These are phyloP conservation scores for Nestor notabilis DNA, from an alignment of 2,113 vertebrate genomes.

Conservation along the genomic window DNA sequence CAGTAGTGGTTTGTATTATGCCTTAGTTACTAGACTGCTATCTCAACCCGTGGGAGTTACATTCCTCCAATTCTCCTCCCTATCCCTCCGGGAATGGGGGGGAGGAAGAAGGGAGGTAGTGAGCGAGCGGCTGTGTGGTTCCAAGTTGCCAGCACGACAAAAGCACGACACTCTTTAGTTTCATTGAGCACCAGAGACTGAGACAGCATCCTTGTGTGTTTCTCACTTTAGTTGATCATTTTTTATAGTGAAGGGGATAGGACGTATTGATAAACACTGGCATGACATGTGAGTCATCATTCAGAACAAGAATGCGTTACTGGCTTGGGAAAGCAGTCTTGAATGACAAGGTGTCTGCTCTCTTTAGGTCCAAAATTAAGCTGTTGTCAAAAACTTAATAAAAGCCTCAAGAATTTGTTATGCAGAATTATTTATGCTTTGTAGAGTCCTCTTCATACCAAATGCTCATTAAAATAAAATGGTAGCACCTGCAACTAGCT, in stretches of 20 bases:
- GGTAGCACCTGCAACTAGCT: not conserved
- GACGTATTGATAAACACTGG: not conserved
- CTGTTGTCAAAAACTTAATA: not conserved
- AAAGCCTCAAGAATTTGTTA: not conserved
- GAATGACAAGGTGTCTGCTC: not conserved
- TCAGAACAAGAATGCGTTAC: not conserved
- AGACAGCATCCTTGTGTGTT: not conserved
- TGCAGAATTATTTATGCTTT: not conserved
- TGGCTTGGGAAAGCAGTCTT: not conserved
- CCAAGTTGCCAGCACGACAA: too few species aligned
- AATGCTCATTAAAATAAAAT: slow-evolving; percentile 5
- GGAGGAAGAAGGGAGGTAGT: too few species aligned
- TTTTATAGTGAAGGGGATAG: not conserved
- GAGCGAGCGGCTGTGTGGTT: too few species aligned
- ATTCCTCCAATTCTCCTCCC: too few species aligned
- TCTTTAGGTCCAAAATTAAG: not conserved
- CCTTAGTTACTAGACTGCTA: too few species aligned
- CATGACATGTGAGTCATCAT: not conserved
- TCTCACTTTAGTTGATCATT: not conserved
- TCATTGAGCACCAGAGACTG: not conserved
- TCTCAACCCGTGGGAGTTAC: too few species aligned
- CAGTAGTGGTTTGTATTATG: too few species aligned
- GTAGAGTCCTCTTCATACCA: not conserved
- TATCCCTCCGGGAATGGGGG: too few species aligned
- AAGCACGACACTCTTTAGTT: too few species aligned